Base-by-base conservation (phyloP, 2,888 invertebrate species). In the Corbicula japonica region DNA sequence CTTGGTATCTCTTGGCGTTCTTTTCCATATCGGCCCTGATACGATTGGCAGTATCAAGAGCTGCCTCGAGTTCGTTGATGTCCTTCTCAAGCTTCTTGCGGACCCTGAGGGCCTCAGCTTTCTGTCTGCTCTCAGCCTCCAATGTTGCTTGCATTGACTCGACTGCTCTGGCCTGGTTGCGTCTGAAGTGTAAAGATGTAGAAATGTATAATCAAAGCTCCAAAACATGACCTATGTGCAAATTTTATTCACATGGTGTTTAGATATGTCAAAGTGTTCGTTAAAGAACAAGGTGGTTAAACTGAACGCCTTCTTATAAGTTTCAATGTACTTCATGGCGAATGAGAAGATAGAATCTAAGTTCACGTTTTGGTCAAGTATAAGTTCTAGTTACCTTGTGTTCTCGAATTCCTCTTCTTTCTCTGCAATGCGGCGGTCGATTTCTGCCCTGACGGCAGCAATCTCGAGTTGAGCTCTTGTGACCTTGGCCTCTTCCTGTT, bases 361-460 rank as follows among this genome's bases (percentile, higher is more conserved):
- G n/a, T n/a, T n/a, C n/a, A n/a, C n/a, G n/a, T n/a, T n/a, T n/a
- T n/a, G n/a, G n/a, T n/a, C n/a, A n/a, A n/a, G n/a, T n/a, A n/a
- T n/a, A n/a, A n/a, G n/a, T n/a, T n/a, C n/a, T n/a, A n/a, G 18
- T 86, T 78, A 94, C 94, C 95, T 94, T 72, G 99, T 99, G 95
- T 99, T 99, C 94, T 99, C 99, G 96, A 99, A 99, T 95, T 99
- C 99, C 93, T 99, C 99, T 93, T 99, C 99, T 95, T 99, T 99
- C 96, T 99, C 99, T 94, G 98, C 98, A 95, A 99, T 98, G 93
- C 99, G 97, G 93, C 99, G 97, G 95, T 99, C 99, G 94, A 99
- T 99, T 95, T 99, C 99, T 95, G 98, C 98, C 94, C 99, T 97
- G 92, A 99, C 98, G 95, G 99, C 98, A 92, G 98, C 98, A 94